Evolutionary conservation across 2,797 vertebrate species (phyloP).

Genomic region (Tokudaia tokunoshimensis): DNA sequence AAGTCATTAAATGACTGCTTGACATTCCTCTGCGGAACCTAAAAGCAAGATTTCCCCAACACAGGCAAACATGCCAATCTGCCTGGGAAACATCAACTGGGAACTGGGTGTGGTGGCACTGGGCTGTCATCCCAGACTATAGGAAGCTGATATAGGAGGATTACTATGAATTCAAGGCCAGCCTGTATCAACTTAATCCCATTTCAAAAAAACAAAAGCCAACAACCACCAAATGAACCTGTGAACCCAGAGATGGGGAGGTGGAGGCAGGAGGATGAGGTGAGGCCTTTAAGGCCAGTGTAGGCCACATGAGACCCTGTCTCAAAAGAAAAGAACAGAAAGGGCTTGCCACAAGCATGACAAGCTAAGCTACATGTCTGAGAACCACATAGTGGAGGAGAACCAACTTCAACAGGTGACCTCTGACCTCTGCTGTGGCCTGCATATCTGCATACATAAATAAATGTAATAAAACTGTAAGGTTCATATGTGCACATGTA

Average conservation of each 20-base stretch:
- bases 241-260: not conserved
- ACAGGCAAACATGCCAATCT: not conserved
- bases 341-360: not conserved
- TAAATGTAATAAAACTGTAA: not conserved
- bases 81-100: not conserved
- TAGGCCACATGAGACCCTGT: not conserved
- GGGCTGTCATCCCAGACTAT: not conserved
- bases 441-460: not conserved
- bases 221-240: not conserved
- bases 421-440: not conserved
- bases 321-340: not conserved
- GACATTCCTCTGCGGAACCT: not conserved
- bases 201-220: not conserved
- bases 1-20: conserved; percentile 36
- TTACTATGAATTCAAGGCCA: not conserved
- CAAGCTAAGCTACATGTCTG: not conserved
- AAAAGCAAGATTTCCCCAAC: conserved; percentile 2
- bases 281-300: not conserved
- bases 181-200: not conserved
- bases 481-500: not conserved
- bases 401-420: not conserved
- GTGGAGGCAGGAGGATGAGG: not conserved
- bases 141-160: not conserved
- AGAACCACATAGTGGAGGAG: not conserved
- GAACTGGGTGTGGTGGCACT: not conserved